phyloP scores from a whole-genome alignment of 2,797 vertebrate genomes.

The Cryptoblepharus egeriae region DNA sequence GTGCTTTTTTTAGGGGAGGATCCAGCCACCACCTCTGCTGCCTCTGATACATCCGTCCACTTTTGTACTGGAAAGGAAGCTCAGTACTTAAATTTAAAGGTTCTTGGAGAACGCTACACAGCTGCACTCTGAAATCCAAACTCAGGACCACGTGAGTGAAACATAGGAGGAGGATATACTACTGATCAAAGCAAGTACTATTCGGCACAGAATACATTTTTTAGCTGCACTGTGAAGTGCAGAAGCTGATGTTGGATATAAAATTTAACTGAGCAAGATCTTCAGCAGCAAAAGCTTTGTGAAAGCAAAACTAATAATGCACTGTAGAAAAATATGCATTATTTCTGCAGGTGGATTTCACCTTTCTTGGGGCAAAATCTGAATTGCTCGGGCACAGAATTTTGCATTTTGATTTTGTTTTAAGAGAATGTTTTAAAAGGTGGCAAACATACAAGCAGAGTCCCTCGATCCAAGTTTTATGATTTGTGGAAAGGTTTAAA shows the following conservation, averaged over 20 bases:
- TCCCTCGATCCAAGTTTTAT: too few relatives aligned
- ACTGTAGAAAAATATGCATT: not conserved
- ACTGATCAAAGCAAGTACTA: not conserved
- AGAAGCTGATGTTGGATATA: not conserved
- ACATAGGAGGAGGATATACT: not conserved
- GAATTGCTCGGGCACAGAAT: too few relatives aligned
- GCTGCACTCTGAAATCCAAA: not conserved
- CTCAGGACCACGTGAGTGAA: not conserved
- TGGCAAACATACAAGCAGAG: not conserved
- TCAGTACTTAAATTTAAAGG: not conserved
- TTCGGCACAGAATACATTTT: not conserved
- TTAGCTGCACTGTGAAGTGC: not conserved
- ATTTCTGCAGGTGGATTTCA: not conserved
- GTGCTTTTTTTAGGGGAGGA: not conserved
- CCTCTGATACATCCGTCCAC: not conserved
- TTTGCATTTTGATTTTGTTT: not conserved
- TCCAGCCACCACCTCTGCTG: not conserved
- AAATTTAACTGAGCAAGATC: not conserved
- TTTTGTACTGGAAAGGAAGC: not conserved
- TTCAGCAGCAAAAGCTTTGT: too few relatives aligned
- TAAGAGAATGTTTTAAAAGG: not conserved
- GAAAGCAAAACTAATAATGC: not conserved
- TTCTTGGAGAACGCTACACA: not conserved
- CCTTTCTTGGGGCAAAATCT: not conserved
- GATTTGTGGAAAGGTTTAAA: not conserved